A percentile compares a stretch with the other conserved stretches of the same genome.
Conservation (phyloP, 2,797 vertebrate species). For the Enteromius paludinosus region DNA sequence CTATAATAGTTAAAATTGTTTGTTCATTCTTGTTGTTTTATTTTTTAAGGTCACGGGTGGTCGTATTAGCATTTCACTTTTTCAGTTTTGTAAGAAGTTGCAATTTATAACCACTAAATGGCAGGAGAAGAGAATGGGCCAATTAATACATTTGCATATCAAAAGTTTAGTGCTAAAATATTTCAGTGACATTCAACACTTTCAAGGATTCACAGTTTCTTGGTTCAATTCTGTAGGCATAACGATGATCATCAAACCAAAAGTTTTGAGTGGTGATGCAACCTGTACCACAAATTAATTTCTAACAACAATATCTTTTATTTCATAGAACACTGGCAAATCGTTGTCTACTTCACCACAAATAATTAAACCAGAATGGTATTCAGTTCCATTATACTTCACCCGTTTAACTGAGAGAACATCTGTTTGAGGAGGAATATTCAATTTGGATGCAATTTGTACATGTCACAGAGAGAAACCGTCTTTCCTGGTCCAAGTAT, state of each 20-base stretch:
- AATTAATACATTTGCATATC: background rate
- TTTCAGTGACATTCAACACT: background rate
- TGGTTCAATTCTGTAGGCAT: background rate
- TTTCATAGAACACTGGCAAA: constrained; percentile 18
- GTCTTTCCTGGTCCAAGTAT: constrained; percentile 25
- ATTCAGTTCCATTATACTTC: constrained; percentile 28
- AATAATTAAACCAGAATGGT: constrained; percentile 11
- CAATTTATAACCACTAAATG: no score
- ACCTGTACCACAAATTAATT: constrained; percentile 1
- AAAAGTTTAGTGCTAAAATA: background rate
- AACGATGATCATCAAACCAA: constrained; percentile 22
- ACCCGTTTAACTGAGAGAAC: constrained; percentile 18
- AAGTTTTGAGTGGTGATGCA: background rate
- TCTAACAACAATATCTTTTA: background rate
- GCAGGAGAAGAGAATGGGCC: no score
- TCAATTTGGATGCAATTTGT: constrained; percentile 10
- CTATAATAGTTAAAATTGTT: no score
- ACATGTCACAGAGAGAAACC: background rate
- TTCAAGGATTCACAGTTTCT: background rate
- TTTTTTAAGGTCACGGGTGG: no score
- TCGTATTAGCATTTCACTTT: no score
- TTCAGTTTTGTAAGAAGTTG: no score
- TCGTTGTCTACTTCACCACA: constrained; percentile 32
- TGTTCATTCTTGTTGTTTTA: no score
- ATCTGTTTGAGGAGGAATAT: constrained; percentile 10